Conservation (phyloP, 2,797 vertebrate genomes). For the Caiman crocodilus region DNA sequence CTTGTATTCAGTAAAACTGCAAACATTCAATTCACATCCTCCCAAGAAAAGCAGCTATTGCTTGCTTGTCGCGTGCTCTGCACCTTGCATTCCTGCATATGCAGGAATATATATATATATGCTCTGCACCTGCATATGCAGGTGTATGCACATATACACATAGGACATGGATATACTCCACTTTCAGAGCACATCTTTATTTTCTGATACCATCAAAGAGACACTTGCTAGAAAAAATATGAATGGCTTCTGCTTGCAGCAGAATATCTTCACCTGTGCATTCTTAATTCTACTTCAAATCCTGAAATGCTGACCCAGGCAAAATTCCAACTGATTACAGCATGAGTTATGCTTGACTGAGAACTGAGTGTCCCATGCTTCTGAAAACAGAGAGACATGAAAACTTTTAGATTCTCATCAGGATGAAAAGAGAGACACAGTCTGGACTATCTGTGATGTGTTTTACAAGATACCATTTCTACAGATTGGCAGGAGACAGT, state of each 20-base stretch:
- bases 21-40: slow-evolving; percentile 39
- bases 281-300: neutral
- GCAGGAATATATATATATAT: no score
- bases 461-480: neutral
- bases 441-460: neutral
- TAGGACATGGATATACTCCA: neutral
- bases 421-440: neutral
- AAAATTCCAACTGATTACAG: neutral
- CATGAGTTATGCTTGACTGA: neutral
- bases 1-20: neutral
- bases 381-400: neutral
- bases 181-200: neutral
- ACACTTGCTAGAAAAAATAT: neutral
- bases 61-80: neutral
- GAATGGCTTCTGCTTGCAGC: neutral
- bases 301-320: neutral
- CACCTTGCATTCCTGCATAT: neutral
- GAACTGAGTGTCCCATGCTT: neutral
- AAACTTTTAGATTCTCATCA: neutral
- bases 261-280: neutral
- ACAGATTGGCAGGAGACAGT: neutral
- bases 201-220: neutral
- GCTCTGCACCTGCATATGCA: no score
- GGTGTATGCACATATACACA: neutral
- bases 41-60: neutral